These are phyloP conservation scores for Actenoides hombroni DNA, from an alignment of 2,113 vertebrate genomes.

Conservation along the genomic window DNA sequence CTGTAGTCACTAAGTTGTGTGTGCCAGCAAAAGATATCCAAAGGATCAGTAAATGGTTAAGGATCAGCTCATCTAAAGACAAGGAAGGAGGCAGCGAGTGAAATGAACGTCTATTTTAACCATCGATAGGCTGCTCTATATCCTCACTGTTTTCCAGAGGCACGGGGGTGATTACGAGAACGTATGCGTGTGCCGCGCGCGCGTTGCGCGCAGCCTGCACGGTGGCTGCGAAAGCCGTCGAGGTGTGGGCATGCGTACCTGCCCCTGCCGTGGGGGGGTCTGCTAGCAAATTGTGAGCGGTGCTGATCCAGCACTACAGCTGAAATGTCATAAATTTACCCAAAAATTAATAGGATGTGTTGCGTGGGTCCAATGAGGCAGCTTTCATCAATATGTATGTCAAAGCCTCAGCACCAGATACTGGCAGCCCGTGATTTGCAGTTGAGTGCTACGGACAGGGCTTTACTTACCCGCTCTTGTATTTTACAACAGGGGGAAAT, in stretches of 20 bases:
- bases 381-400: slow-evolving; percentile 68
- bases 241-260: background rate
- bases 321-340: slow-evolving; percentile 60
- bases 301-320: slow-evolving; percentile 32
- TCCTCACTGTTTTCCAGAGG: background rate
- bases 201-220: background rate
- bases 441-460: slow-evolving; percentile 17
- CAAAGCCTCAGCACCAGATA: slow-evolving; percentile 53
- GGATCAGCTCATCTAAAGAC: background rate
- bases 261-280: background rate
- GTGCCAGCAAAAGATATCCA: slow-evolving; percentile 6
- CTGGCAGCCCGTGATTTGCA: slow-evolving; percentile 56
- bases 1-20: slow-evolving; percentile 23
- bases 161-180: background rate
- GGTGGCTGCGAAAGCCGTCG: background rate
- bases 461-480: slow-evolving; percentile 41
- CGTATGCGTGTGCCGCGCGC: background rate
- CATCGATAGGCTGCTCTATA: background rate
- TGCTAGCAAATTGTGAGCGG: slow-evolving; percentile 55
- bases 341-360: slow-evolving; percentile 69
- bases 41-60: slow-evolving; percentile 47
- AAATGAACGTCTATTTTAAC: slow-evolving; percentile 20
- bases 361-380: slow-evolving; percentile 51
- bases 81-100: background rate
- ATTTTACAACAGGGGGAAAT: slow-evolving; percentile 64